These are phyloP conservation scores for Thalassarche chlororhynchos DNA, from an alignment of 2,113 vertebrate genomes.

Conservation along the genomic window DNA sequence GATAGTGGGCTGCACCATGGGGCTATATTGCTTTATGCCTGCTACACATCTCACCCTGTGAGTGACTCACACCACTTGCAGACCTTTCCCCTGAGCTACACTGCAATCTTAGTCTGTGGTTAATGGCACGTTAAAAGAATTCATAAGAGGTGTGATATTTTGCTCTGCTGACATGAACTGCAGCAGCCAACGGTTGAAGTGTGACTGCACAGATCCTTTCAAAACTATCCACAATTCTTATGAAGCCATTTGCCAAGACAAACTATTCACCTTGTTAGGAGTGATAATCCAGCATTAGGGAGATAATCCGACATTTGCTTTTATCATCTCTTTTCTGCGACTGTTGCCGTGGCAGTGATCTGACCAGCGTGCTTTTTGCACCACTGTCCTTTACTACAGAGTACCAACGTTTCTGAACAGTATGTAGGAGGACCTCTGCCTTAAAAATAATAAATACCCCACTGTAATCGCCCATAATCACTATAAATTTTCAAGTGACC, in stretches of 20 bases:
- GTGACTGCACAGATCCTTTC: conserved; percentile 28
- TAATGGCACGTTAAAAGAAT: neutral
- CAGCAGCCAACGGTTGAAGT: conserved; percentile 40
- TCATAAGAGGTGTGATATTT: neutral
- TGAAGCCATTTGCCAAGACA: conserved; percentile 61
- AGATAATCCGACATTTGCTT: conserved; percentile 55
- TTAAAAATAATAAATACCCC: neutral
- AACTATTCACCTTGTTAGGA: conserved; percentile 55
- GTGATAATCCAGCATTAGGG: conserved; percentile 53
- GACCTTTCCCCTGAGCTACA: neutral
- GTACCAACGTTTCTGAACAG: neutral
- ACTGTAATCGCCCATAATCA: neutral
- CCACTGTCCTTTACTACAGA: neutral
- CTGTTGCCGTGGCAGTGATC: neutral
- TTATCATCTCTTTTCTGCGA: conserved; percentile 35
- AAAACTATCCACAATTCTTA: conserved; percentile 12
- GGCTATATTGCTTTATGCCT: neutral
- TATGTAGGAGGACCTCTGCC: neutral
- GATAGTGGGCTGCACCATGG: fast-evolving
- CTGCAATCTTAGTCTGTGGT: neutral
- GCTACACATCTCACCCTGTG: neutral
- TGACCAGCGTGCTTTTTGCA: neutral
- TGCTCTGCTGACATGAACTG: conserved; percentile 22
- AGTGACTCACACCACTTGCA: neutral
- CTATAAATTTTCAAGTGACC: neutral